A percentile compares a stretch with the other conserved stretches of the same genome.
phyloP scores from a whole-genome alignment of 2,113 vertebrate species.

The Hippocampus zosterae region DNA sequence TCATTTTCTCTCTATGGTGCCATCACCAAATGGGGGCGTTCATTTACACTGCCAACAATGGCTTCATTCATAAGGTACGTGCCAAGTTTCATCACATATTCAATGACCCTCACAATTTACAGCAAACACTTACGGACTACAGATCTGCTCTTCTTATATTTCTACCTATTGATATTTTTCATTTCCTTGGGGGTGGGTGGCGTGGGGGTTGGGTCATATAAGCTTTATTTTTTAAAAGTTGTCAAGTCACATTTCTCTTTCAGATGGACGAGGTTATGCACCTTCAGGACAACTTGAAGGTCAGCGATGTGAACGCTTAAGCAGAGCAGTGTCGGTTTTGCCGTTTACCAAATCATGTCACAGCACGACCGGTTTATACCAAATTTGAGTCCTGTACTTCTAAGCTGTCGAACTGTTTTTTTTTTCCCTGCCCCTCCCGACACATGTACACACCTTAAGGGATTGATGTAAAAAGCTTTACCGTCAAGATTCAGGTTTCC shows the following conservation, averaged over 20 bases:
- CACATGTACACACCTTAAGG: neutral
- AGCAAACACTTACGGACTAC: neutral
- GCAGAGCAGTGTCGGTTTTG: neutral
- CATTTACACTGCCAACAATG: constrained; percentile 49
- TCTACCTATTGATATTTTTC: neutral
- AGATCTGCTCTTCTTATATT: neutral
- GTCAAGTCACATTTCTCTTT: neutral
- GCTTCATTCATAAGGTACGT: constrained; percentile 34
- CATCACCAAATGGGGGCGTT: constrained; percentile 44
- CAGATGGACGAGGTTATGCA: neutral
- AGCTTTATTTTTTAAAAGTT: neutral
- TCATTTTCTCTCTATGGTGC: constrained; percentile 26
- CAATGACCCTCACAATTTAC: constrained; percentile 1
- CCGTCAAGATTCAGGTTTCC: constrained; percentile 28
- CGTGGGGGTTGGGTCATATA: too few relatives aligned
- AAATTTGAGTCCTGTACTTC: constrained; percentile 9
- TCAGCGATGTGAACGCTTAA: neutral
- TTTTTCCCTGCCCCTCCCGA: neutral
- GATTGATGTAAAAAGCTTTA: constrained; percentile 26
- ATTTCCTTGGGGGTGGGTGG: neutral
- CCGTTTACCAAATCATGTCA: neutral
- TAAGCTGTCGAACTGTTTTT: neutral
- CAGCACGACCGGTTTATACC: neutral
- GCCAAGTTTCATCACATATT: constrained; percentile 24
- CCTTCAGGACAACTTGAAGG: constrained; percentile 4